phyloP scores from a whole-genome alignment of 2,888 invertebrate genomes.

The Glaucopsyche alexis region DNA sequence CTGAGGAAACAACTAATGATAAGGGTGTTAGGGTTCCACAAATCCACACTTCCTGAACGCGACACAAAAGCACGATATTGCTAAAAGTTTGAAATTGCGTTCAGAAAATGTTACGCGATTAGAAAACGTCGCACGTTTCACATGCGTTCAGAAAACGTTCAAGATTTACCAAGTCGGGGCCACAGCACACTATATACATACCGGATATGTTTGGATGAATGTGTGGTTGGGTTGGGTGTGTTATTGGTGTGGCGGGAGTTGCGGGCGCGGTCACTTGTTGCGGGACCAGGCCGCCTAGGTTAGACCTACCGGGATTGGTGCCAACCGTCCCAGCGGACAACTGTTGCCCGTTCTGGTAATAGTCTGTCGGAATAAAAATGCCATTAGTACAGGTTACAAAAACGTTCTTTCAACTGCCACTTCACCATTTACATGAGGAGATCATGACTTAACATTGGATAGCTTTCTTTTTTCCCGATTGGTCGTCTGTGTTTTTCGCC shows the following conservation, averaged over 20 bases:
- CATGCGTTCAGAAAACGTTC: neutral
- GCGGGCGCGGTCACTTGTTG: conserved; percentile 51
- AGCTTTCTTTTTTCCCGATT: too few species aligned
- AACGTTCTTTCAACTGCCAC: neutral
- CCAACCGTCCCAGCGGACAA: conserved; percentile 66
- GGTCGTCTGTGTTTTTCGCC: too few species aligned
- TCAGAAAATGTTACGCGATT: neutral
- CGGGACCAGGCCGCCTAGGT: conserved; percentile 53
- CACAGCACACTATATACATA: conserved; percentile 41
- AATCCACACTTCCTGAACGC: neutral
- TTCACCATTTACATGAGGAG: too few species aligned
- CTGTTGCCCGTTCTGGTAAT: conserved; percentile 63
- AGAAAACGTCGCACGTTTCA: too few species aligned
- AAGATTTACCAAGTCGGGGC: neutral
- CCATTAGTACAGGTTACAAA: conserved; percentile 1
- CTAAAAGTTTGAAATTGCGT: neutral
- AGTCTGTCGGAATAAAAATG: conserved; percentile 50
- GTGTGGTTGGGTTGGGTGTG: conserved; percentile 57
- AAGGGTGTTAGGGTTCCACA: too few species aligned
- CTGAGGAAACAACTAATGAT: too few species aligned
- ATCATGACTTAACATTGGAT: too few species aligned
- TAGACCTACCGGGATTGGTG: conserved; percentile 48
- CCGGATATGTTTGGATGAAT: conserved; percentile 65
- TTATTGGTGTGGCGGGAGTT: conserved; percentile 46
- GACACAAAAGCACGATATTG: neutral